A percentile compares a stretch with the other conserved stretches of the same genome.
phyloP scores from a whole-genome alignment of 1,140 invertebrate species.

The Trichoplusia ni region DNA sequence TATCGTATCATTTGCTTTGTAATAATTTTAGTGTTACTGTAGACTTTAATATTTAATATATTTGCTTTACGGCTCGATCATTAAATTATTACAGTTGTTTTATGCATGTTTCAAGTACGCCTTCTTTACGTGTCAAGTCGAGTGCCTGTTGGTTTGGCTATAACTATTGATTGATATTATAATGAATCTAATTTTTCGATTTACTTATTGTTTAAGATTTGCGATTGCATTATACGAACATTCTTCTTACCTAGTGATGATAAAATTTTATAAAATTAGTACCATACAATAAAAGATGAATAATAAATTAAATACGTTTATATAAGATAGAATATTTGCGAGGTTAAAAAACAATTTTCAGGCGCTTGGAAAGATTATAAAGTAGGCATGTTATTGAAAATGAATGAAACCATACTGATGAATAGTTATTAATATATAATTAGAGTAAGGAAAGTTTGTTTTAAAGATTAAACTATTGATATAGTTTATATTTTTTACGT shows the following conservation, averaged over 20 bases:
- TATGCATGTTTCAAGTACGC: conserved; percentile 65
- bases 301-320: conserved; percentile 68
- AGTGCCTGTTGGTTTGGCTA: conserved; percentile 69
- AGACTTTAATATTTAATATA: conserved; percentile 81
- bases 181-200: conserved; percentile 38
- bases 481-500: conserved; percentile 82
- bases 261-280: conserved; percentile 72
- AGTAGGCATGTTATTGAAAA: conserved; percentile 81
- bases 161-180: conserved; percentile 43
- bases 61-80: conserved; percentile 75
- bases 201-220: conserved; percentile 57
- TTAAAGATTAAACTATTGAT: conserved; percentile 82
- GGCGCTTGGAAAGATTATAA: conserved; percentile 81
- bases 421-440: conserved; percentile 82
- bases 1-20: conserved; percentile 79
- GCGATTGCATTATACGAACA: conserved; percentile 53
- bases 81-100: conserved; percentile 78
- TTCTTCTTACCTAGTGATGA: conserved; percentile 63
- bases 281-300: conserved; percentile 68
- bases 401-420: conserved; percentile 79
- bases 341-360: conserved; percentile 57
- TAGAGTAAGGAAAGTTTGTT: conserved; percentile 79
- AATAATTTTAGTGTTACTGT: conserved; percentile 78
- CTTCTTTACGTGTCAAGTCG: conserved; percentile 71
- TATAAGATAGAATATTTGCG: conserved; percentile 74